Evolutionary conservation across 2,888 invertebrate genomes (phyloP).

Genomic region (Tridacna gigas): DNA sequence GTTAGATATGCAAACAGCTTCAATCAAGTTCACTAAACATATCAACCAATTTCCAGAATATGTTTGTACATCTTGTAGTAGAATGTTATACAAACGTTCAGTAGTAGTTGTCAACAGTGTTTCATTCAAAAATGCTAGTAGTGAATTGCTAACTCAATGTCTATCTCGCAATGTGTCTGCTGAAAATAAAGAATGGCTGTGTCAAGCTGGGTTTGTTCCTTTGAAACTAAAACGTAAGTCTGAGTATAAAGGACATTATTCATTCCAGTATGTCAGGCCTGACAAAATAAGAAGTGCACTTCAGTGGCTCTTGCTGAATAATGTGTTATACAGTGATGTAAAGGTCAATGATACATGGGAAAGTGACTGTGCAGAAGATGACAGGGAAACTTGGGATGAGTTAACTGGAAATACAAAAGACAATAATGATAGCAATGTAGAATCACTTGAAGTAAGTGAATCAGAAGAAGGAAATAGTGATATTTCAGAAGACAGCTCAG

Average conservation of each 20-base stretch:
- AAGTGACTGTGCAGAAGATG: slow-evolving; percentile 1
- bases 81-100: neutral
- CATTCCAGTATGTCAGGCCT: slow-evolving; percentile 37
- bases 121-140: neutral
- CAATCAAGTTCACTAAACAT: too few relatives aligned
- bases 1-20: neutral
- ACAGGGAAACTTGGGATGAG: slow-evolving; percentile 35
- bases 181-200: slow-evolving; percentile 19
- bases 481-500: neutral
- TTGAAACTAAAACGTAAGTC: slow-evolving; percentile 44
- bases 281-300: slow-evolving; percentile 33
- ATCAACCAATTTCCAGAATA: neutral
- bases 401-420: neutral
- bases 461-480: neutral
- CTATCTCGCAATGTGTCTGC: slow-evolving; percentile 47
- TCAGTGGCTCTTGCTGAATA: slow-evolving; percentile 25
- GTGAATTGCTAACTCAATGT: slow-evolving; percentile 25
- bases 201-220: slow-evolving; percentile 34
- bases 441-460: neutral
- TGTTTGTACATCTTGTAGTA: slow-evolving; percentile 17
- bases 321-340: slow-evolving; percentile 33
- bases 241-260: slow-evolving; percentile 35
- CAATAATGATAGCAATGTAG: neutral
- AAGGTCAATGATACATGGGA: slow-evolving; percentile 28
- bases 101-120: neutral